Conservation (phyloP, 2,797 vertebrate genomes). For the Liasis olivaceus region DNA sequence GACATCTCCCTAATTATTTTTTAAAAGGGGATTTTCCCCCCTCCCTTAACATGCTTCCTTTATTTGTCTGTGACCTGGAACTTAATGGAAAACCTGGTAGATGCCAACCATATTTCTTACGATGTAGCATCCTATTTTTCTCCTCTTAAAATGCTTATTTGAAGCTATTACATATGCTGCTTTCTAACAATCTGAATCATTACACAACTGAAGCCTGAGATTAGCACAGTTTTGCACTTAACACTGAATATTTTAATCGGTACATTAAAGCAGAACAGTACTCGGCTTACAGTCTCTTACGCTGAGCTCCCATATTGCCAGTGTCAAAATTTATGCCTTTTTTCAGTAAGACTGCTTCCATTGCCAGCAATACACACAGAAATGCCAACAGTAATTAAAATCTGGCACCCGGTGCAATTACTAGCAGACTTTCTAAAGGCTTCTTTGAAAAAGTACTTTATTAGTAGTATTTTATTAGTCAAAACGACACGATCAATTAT, state of each 20-base stretch:
- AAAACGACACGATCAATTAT: slow-evolving; percentile 63
- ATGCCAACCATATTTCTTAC: slow-evolving; percentile 79
- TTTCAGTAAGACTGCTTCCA: slow-evolving; percentile 78
- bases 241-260: slow-evolving; percentile 66
- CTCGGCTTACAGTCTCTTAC: slow-evolving; percentile 73
- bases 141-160: slow-evolving; percentile 71
- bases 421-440: slow-evolving; percentile 68
- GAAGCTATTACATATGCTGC: slow-evolving; percentile 68
- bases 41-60: slow-evolving; percentile 78
- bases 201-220: slow-evolving; percentile 64
- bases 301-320: slow-evolving; percentile 80
- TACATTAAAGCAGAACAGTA: slow-evolving; percentile 73
- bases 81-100: slow-evolving; percentile 80
- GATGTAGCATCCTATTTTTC: slow-evolving; percentile 78
- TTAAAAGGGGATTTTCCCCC: slow-evolving; percentile 76
- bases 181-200: slow-evolving; percentile 69
- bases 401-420: slow-evolving; percentile 78
- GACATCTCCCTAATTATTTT: slow-evolving; percentile 86
- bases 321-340: slow-evolving; percentile 83
- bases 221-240: slow-evolving; percentile 67
- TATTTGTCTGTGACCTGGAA: slow-evolving; percentile 83
- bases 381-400: slow-evolving; percentile 85
- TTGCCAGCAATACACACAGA: slow-evolving; percentile 80
- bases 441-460: slow-evolving; percentile 74
- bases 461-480: slow-evolving; percentile 56